A percentile compares a stretch with the other conserved stretches of the same genome.
These are phyloP conservation scores for Azemiops feae DNA, from an alignment of 2,113 vertebrate species.

Conservation along the genomic window DNA sequence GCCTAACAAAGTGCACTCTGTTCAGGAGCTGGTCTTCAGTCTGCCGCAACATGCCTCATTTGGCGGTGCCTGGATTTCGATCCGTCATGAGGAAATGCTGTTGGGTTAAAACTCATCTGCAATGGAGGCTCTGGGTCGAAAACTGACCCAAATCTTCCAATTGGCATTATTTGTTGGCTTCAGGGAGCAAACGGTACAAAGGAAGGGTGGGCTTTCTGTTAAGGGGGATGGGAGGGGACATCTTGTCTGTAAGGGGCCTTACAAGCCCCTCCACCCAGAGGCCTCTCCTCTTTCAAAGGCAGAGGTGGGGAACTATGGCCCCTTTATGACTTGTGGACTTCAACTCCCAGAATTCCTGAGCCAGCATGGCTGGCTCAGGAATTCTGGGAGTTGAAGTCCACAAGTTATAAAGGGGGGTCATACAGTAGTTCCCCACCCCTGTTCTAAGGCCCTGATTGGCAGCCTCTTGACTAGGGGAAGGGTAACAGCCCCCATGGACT, in stretches of 20 bases:
- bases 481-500: not conserved
- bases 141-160: not conserved
- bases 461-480: not conserved
- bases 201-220: not conserved
- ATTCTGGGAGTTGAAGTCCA: not conserved
- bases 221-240: too few relatives aligned
- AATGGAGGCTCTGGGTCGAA: not conserved
- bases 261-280: not conserved
- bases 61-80: slow-evolving; percentile 51
- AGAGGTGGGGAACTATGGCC: too few relatives aligned
- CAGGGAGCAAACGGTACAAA: not conserved
- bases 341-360: not conserved
- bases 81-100: slow-evolving; percentile 30
- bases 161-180: not conserved
- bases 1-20: slow-evolving; percentile 56
- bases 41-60: slow-evolving; percentile 60
- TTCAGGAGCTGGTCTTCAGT: slow-evolving; percentile 36
- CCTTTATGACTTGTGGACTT: too few relatives aligned
- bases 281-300: not conserved
- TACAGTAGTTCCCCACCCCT: too few relatives aligned
- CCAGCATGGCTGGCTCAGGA: too few relatives aligned
- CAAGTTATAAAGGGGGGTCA: too few relatives aligned
- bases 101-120: not conserved
- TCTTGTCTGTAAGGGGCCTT: too few relatives aligned
- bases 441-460: not conserved